A percentile compares a stretch with the other conserved stretches of the same genome.
These are phyloP conservation scores for Delphinapterus leucas DNA, from an alignment of 2,113 vertebrate genomes.

Conservation along the genomic window DNA sequence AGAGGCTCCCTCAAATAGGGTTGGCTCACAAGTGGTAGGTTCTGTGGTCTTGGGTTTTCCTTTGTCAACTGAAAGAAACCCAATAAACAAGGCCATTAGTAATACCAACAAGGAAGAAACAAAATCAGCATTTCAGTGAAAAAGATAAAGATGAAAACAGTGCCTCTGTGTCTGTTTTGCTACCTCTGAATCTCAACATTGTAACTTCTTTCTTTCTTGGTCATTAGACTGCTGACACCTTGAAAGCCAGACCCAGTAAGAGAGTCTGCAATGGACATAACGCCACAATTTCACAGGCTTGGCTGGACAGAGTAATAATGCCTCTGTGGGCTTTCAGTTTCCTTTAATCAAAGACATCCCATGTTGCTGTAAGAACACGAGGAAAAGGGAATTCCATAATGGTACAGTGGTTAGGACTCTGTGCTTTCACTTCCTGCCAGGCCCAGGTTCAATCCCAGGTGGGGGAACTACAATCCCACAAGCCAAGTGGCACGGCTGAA, in stretches of 20 bases:
- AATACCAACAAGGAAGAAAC: neutral
- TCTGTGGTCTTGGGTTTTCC: neutral
- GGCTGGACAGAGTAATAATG: neutral
- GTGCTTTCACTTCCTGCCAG: neutral
- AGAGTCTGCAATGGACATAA: neutral
- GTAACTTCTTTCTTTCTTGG: neutral
- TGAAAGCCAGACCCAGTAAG: neutral
- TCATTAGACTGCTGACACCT: neutral
- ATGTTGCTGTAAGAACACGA: neutral
- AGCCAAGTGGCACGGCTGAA: too few species aligned
- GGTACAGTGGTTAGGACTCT: neutral
- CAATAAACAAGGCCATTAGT: neutral
- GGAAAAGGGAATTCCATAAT: neutral
- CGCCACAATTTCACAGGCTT: neutral
- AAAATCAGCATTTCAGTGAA: neutral
- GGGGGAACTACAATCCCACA: too few species aligned
- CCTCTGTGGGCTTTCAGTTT: neutral
- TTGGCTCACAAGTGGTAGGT: neutral
- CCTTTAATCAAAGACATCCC: fast-evolving
- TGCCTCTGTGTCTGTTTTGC: neutral
- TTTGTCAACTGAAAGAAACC: slow-evolving; percentile 45
- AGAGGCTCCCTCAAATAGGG: neutral
- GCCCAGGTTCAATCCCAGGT: neutral
- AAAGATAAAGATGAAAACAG: neutral
- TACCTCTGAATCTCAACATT: neutral